A percentile compares a stretch with the other conserved stretches of the same genome.
Conservation (phyloP, 1,140 invertebrate genomes). For the Ceratina australensis region DNA sequence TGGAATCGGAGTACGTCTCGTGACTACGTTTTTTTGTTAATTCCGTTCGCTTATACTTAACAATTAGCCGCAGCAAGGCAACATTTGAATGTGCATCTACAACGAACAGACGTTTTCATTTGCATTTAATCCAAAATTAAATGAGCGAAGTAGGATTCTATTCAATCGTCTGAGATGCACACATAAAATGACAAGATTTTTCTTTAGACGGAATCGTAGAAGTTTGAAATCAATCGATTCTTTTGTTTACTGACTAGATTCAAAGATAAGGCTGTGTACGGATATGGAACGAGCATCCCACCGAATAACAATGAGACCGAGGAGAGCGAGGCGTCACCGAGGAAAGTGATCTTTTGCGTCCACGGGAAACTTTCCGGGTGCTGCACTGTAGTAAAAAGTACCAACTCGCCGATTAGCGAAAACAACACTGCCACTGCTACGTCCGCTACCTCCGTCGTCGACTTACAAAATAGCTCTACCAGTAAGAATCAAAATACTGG, state of each 20-base stretch:
- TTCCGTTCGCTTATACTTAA: too few relatives aligned
- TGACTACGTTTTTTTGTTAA: too few relatives aligned
- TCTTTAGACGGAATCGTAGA: too few relatives aligned
- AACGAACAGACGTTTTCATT: too few relatives aligned
- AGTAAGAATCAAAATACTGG: conserved; percentile 28
- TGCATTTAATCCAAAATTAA: too few relatives aligned
- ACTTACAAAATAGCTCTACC: conserved; percentile 63
- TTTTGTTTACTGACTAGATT: conserved; percentile 64
- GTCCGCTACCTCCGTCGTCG: background rate
- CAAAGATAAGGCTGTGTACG: conserved; percentile 75
- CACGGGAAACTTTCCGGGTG: conserved; percentile 80
- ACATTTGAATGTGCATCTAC: too few relatives aligned
- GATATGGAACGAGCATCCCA: conserved; percentile 76
- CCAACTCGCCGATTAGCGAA: conserved; percentile 55
- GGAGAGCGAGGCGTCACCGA: conserved; percentile 61
- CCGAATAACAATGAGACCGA: conserved; percentile 73
- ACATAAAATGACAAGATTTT: background rate
- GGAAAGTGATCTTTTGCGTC: conserved; percentile 79
- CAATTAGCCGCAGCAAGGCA: too few relatives aligned
- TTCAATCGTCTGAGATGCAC: too few relatives aligned
- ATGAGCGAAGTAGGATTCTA: too few relatives aligned
- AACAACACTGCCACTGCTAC: conserved; percentile 23
- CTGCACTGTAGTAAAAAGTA: conserved; percentile 76
- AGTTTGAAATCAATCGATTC: conserved; percentile 8
- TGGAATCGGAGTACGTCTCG: too few relatives aligned